A percentile compares a stretch with the other conserved stretches of the same genome.
Conservation (phyloP, 2,888 invertebrate species). For the Diogma glabrata region DNA sequence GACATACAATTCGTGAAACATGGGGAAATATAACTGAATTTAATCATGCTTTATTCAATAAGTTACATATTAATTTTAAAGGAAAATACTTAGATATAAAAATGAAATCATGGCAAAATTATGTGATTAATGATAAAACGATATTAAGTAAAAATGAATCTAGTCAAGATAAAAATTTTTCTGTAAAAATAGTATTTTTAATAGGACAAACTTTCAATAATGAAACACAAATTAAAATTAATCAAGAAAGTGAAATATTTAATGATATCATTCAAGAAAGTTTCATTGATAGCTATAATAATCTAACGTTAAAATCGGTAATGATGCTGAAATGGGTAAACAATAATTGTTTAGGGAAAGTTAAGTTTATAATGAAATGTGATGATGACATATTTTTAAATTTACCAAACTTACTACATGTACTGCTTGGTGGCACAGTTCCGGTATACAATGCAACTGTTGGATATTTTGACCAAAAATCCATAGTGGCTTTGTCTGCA, state of each 20-base stretch:
- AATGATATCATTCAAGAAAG: slow-evolving; percentile 64
- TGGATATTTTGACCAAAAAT: slow-evolving; percentile 27
- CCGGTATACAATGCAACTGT: slow-evolving; percentile 35
- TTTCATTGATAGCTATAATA: slow-evolving; percentile 75
- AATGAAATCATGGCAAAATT: slow-evolving; percentile 22
- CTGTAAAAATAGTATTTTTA: slow-evolving; percentile 28
- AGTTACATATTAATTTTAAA: slow-evolving; percentile 28
- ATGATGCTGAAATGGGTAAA: slow-evolving; percentile 75
- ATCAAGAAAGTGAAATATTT: slow-evolving; percentile 40
- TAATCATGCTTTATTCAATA: slow-evolving; percentile 31
- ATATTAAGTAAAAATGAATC: slow-evolving; percentile 12
- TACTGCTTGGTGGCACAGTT: slow-evolving; percentile 36
- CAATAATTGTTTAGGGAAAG: slow-evolving; percentile 46
- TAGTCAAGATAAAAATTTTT: slow-evolving; percentile 15
- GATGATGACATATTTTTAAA: slow-evolving; percentile 83
- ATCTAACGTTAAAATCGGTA: slow-evolving; percentile 73
- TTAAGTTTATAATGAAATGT: slow-evolving; percentile 65
- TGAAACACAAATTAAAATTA: slow-evolving; percentile 48
- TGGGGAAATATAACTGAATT: slow-evolving; percentile 36
- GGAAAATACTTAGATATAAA: slow-evolving; percentile 28
- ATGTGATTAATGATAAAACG: slow-evolving; percentile 16
- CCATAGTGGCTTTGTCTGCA: slow-evolving; percentile 25
- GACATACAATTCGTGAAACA: slow-evolving; percentile 34
- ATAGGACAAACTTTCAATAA: slow-evolving; percentile 32
- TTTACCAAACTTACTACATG: slow-evolving; percentile 50